Base-by-base conservation (phyloP, 2,888 invertebrate genomes). In the Halictus quadricinctus region DNA sequence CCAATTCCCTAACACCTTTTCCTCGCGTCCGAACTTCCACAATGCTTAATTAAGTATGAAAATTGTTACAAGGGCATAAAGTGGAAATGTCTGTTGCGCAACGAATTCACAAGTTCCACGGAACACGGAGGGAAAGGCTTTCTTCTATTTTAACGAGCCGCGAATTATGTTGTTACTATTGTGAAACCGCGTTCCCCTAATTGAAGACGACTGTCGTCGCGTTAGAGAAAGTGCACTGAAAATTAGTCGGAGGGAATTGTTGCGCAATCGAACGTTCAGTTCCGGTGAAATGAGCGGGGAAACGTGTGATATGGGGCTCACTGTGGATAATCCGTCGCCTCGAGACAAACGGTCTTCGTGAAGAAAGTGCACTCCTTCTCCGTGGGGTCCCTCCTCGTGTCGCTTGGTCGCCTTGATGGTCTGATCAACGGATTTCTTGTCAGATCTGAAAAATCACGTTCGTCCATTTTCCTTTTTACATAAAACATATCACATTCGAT, bases 311-410 rank as follows among this genome's bases (percentile, higher is more conserved):
- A 50, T 7, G 46, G 58, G 29, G 95, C 97, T 96, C 95, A 97
- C 97, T 96, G 96, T 48, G 98, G 98, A 95, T 98, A 98, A 93
- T 97, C 97, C 15, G 96, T 96, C 41, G 96, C 96, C 86, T 96
- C 96, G 77, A 97, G 95, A 92, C 97, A 98, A 90, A 98, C 95
- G 4, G 96, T 96, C 90, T 96, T 96, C 6, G 97, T 96, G 91
- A 97, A 97, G 86, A 96, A 95, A 91, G 97, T 97, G 92, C 97
- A 97, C 76, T 95, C 92, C 90, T 94, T 89, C 80, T 94, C 93
- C 15, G 95, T 91, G 5, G 94, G 94, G 70, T 91, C 91, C 72
- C 93, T 92, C 81, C 92, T 90, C 90, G 94, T 80, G 91, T 95
- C 87, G 77, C 82, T 86, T 36, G 80, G 94, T 73, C 93, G 89